These are phyloP conservation scores for Diarsia dahlii DNA, from an alignment of 2,888 invertebrate species.

Conservation along the genomic window DNA sequence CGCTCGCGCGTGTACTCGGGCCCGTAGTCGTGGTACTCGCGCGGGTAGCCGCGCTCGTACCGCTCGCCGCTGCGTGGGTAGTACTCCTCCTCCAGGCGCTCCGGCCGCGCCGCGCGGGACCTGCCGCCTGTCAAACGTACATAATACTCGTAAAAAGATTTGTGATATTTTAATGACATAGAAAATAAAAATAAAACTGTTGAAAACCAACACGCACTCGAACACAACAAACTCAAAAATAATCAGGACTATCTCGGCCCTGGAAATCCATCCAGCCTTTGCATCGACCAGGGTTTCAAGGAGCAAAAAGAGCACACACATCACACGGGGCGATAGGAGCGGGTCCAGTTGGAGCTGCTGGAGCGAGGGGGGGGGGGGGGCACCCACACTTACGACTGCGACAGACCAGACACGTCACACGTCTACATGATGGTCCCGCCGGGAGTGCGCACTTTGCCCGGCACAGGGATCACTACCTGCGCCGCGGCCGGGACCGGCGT, in stretches of 20 bases:
- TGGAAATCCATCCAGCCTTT: slow-evolving; percentile 50
- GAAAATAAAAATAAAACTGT: slow-evolving; percentile 40
- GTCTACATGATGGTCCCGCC: slow-evolving; percentile 77
- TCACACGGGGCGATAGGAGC: slow-evolving; percentile 64
- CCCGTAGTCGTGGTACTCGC: slow-evolving; percentile 72
- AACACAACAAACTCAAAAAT: slow-evolving; percentile 69
- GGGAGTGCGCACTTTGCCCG: slow-evolving; percentile 84
- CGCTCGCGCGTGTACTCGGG: slow-evolving; percentile 68
- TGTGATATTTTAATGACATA: not conserved
- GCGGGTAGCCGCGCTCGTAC: slow-evolving; percentile 76
- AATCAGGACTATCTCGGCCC: slow-evolving; percentile 32
- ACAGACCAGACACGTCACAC: slow-evolving; percentile 75
- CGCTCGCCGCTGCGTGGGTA: slow-evolving; percentile 81
- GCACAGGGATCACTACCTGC: slow-evolving; percentile 84
- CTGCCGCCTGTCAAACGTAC: slow-evolving; percentile 78
- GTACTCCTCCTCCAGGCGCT: slow-evolving; percentile 91
- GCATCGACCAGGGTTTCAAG: slow-evolving; percentile 57
- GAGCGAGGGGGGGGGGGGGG: slow-evolving; percentile 60
- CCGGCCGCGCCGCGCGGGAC: slow-evolving; percentile 88
- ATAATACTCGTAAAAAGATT: not conserved
- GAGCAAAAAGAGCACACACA: slow-evolving; percentile 55
- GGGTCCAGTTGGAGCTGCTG: slow-evolving; percentile 28
- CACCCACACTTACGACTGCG: slow-evolving; percentile 84
- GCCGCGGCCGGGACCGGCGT: slow-evolving; percentile 75
- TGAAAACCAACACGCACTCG: slow-evolving; percentile 64